Conservation (phyloP, 2,797 vertebrate species). For the Coreius guichenoti region DNA sequence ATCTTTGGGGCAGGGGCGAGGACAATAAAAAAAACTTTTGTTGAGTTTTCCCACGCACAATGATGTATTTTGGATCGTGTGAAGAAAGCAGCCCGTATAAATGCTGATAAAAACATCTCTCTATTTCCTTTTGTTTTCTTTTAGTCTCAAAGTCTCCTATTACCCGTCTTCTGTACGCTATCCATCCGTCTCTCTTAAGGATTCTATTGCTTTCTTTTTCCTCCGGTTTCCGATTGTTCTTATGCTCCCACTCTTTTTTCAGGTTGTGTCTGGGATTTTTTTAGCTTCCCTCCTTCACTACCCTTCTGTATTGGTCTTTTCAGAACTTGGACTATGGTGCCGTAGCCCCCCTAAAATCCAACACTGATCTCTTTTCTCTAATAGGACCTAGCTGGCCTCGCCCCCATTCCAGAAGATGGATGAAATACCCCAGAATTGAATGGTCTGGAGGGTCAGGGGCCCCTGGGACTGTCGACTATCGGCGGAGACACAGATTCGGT, state of each 20-base stretch:
- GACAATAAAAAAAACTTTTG: slow-evolving; percentile 64
- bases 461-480: slow-evolving; percentile 6
- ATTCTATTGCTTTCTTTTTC: slow-evolving; percentile 21
- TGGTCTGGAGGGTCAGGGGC: background rate
- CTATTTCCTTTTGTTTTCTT: slow-evolving; percentile 75
- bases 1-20: slow-evolving; percentile 47
- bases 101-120: slow-evolving; percentile 79
- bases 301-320: slow-evolving; percentile 39
- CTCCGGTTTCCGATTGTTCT: slow-evolving; percentile 16
- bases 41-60: slow-evolving; percentile 79
- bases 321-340: slow-evolving; percentile 34
- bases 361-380: slow-evolving; percentile 38
- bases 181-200: slow-evolving; percentile 50
- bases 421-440: slow-evolving; percentile 29
- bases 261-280: background rate
- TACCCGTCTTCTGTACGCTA: slow-evolving; percentile 58
- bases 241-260: slow-evolving; percentile 23
- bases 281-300: slow-evolving; percentile 1
- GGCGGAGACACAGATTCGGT: background rate
- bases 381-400: slow-evolving; percentile 33
- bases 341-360: background rate
- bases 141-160: slow-evolving; percentile 71
- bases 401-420: background rate
- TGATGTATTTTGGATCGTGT: slow-evolving; percentile 77
- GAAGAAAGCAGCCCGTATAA: slow-evolving; percentile 71